Evolutionary conservation across 2,113 vertebrate species (phyloP).

Genomic region (Vicugna pacos): DNA sequence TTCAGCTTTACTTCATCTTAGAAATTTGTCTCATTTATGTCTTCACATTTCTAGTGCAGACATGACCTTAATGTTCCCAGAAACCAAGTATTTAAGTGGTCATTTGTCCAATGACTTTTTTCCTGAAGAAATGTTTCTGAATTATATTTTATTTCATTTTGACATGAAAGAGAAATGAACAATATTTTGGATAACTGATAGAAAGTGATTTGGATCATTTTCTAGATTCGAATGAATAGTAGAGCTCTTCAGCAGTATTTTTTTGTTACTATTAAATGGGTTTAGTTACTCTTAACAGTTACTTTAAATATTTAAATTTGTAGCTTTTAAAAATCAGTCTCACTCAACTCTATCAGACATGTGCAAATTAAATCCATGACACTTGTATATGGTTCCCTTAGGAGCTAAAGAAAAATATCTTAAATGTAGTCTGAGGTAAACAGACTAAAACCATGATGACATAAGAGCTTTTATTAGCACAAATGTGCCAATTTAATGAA

Average conservation of each 20-base stretch:
- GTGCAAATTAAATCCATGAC: background rate
- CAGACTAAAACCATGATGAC: background rate
- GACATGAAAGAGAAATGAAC: constrained; percentile 57
- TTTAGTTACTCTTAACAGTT: background rate
- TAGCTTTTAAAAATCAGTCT: background rate
- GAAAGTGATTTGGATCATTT: constrained; percentile 52
- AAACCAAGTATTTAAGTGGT: constrained; percentile 68
- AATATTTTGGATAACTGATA: constrained; percentile 62
- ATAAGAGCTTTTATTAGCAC: background rate
- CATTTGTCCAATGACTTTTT: constrained; percentile 65
- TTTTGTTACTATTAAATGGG: background rate
- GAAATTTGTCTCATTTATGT: constrained; percentile 74
- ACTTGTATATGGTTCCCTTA: background rate
- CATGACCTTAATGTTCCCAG: constrained; percentile 68
- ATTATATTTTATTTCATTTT: constrained; percentile 69
- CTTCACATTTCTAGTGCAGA: constrained; percentile 66
- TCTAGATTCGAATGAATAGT: background rate
- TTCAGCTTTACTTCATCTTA: constrained; percentile 69
- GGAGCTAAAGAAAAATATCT: background rate
- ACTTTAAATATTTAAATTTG: background rate
- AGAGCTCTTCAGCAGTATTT: background rate
- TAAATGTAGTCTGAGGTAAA: background rate
- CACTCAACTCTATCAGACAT: background rate
- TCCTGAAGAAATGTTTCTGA: constrained; percentile 23
- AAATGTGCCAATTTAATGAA: background rate